These are phyloP conservation scores for Drosophila vallismaia DNA, from an alignment of 2,888 invertebrate genomes.

Conservation along the genomic window DNA sequence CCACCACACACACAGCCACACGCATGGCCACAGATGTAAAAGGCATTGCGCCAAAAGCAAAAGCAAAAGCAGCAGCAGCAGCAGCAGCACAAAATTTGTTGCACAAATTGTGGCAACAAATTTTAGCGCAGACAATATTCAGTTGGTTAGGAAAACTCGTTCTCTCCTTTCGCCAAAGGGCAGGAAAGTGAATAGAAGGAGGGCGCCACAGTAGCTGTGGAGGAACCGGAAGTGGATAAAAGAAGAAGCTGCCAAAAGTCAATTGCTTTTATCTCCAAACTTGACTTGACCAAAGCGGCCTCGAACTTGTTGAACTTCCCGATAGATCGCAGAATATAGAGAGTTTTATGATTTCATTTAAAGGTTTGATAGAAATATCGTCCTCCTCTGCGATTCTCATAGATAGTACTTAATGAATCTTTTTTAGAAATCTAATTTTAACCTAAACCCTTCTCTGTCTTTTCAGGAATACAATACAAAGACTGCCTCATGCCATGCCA, in stretches of 20 bases:
- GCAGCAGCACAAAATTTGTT: conserved; percentile 60
- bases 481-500: conserved; percentile 84
- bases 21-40: conserved; percentile 18
- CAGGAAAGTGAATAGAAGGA: background rate
- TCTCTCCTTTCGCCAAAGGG: background rate
- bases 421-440: background rate
- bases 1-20: conserved; percentile 21
- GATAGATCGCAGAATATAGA: background rate
- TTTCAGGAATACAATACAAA: conserved; percentile 83
- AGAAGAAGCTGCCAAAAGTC: conserved; percentile 40
- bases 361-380: background rate
- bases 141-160: conserved; percentile 24
- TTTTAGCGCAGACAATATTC: conserved; percentile 47
- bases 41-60: conserved; percentile 35
- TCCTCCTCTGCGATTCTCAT: no score
- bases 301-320: conserved; percentile 34
- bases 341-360: background rate
- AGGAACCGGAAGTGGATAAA: conserved; percentile 4
- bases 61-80: conserved; percentile 23
- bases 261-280: conserved; percentile 40
- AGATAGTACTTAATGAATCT: no score
- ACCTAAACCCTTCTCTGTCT: background rate
- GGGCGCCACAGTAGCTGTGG: background rate
- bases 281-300: conserved; percentile 28
- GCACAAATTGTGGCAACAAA: conserved; percentile 73